Evolutionary conservation across 37 sponge, comb jelly and placozoan genomes (phyloP), one percentile per base, ranked within the genome.

Genomic region (Diacarnus erythraeanus): DNA sequence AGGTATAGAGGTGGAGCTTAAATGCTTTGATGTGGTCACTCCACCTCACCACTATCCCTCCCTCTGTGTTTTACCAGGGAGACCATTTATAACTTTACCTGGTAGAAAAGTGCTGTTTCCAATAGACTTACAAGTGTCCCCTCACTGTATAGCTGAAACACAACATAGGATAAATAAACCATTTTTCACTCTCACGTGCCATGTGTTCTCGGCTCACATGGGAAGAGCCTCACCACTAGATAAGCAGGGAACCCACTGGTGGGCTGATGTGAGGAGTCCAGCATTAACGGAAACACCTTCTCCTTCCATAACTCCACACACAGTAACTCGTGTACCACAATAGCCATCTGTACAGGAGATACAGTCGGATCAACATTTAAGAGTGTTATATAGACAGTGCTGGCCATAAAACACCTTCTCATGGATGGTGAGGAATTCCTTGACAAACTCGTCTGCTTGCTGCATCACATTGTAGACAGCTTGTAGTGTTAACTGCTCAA

Each of bases 371-470:
- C 57, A 56, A 56, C 57, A 56, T 21, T 15, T 20, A 56, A 15
- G 20, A 56, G 15, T 21, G 18, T 56, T 15, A 15, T 56, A 56
- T 64, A 10, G 25, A 25, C 29, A 27, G 26, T 64, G 66, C 26
- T 64, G 10, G n/a, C n/a, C n/a, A n/a, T n/a, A n/a, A n/a, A n/a
- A n/a, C 18, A 93, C 94, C 89, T 95, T 95, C 10, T 95, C 83
- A 43, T 91, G 77, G 6, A 87, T 59, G 10, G 83, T 77, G 21
- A 95, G 78, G 39, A 67, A 83, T 33, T 91, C 89, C 68, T 91
- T 95, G 42, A 95, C 84, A 75, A 84, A 95, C 64, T 91, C 92
- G 67, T 95, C 92, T 2, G 36, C 72, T 33, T 89, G 71, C 9
- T 85, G 86, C 6, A 42, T 60, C 0, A 88, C 77, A 44, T 95